Percentiles rank a stretch among this genome's conserved stretches.
These are phyloP conservation scores for Augochlorella aurata DNA, from an alignment of 2,888 invertebrate species.

Conservation along the genomic window DNA sequence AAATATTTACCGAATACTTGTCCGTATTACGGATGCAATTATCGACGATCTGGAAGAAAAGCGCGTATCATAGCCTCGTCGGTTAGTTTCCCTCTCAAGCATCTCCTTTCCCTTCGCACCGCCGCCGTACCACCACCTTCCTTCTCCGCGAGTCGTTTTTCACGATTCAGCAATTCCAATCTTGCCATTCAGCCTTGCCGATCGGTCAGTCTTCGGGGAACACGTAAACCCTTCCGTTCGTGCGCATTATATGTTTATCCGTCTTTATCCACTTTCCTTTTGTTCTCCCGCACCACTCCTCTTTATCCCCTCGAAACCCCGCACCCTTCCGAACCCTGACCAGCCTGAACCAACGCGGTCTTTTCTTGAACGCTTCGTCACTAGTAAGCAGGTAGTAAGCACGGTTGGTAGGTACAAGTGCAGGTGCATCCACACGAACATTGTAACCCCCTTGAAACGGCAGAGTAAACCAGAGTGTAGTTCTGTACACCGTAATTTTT, in stretches of 20 bases:
- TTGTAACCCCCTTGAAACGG: not conserved
- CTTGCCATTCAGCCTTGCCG: conserved; percentile 64
- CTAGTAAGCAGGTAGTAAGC: conserved; percentile 52
- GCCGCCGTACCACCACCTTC: not conserved
- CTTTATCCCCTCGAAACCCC: conserved; percentile 5
- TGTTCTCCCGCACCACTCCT: conserved; percentile 46
- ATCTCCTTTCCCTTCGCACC: not conserved
- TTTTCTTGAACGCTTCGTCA: conserved; percentile 37
- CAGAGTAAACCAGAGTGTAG: conserved; percentile 14
- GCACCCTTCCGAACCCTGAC: conserved; percentile 2
- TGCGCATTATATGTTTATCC: conserved; percentile 79
- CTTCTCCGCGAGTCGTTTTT: conserved; percentile 64
- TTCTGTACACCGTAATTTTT: not conserved
- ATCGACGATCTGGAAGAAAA: conserved; percentile 58
- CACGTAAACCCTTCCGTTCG: conserved; percentile 75
- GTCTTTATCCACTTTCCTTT: conserved; percentile 67
- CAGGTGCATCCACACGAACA: conserved; percentile 45
- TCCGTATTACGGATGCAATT: conserved; percentile 64
- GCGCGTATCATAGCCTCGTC: conserved; percentile 46
- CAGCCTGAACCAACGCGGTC: conserved; percentile 29
- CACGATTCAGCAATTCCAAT: conserved; percentile 74
- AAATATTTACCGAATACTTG: conserved; percentile 64
- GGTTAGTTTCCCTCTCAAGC: conserved; percentile 19
- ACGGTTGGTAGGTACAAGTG: conserved; percentile 42
- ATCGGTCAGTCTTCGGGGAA: conserved; percentile 75